Percentiles rank a stretch among this genome's conserved stretches.
Conservation (phyloP, 2,113 vertebrate species). For the Eurypyga helias region DNA sequence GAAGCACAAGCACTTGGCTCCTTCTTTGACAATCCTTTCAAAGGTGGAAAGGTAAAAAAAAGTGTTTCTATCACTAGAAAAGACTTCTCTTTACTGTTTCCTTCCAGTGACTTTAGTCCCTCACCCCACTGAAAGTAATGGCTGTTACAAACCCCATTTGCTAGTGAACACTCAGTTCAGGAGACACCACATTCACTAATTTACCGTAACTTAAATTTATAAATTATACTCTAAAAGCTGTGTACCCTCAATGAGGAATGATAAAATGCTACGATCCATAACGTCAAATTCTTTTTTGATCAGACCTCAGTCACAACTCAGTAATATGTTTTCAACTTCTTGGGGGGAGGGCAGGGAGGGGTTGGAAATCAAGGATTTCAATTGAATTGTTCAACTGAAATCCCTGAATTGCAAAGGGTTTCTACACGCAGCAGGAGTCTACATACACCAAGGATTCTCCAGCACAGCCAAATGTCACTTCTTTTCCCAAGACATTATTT, state of each 20-base stretch:
- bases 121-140: neutral
- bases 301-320: neutral
- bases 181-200: neutral
- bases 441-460: neutral
- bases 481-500: neutral
- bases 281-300: neutral
- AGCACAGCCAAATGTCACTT: neutral
- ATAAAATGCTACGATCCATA: neutral
- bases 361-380: neutral
- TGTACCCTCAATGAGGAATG: neutral
- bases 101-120: neutral
- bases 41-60: neutral
- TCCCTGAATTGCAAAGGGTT: too few relatives aligned
- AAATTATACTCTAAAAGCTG: neutral
- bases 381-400: neutral
- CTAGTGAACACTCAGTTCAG: neutral
- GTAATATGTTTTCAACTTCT: neutral
- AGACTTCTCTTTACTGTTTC: neutral
- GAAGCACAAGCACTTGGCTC: neutral
- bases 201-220: neutral
- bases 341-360: too few relatives aligned
- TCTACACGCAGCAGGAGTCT: too few relatives aligned
- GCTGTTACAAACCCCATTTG: neutral
- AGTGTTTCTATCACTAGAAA: neutral
- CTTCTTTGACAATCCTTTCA: neutral